These are phyloP conservation scores for Parazoanthus darwini DNA, from an alignment of 92 coral and sea anemone species.

Conservation along the genomic window DNA sequence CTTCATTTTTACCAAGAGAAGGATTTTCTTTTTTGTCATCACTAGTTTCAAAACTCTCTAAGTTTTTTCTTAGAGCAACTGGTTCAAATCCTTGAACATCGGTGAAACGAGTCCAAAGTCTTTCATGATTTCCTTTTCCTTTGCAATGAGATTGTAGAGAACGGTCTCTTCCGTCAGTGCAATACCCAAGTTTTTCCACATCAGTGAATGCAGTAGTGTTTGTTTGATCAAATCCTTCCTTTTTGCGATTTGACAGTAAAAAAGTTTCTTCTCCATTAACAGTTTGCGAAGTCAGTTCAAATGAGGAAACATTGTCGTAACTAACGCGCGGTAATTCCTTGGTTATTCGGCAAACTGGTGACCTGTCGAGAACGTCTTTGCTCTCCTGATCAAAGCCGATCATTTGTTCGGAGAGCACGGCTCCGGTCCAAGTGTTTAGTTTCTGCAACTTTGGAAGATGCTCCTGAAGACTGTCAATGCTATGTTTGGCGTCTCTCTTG, in stretches of 20 bases:
- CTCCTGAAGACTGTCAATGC: conserved; percentile 14
- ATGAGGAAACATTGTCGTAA: not conserved
- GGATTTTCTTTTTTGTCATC: not conserved
- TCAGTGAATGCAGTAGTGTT: not conserved
- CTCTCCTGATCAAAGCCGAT: conserved; percentile 25
- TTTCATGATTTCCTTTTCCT: not conserved
- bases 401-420: conserved; percentile 8
- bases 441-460: conserved; percentile 26
- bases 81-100: not conserved
- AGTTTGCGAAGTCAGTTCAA: not conserved
- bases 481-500: not conserved
- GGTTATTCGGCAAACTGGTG: not conserved
- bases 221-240: not conserved
- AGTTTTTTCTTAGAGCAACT: not conserved
- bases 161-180: not conserved
- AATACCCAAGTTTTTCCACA: not conserved
- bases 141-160: not conserved
- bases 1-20: not conserved
- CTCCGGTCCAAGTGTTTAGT: conserved; percentile 35
- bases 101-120: not conserved
- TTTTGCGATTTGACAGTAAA: too few species aligned
- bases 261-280: not conserved
- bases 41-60: not conserved
- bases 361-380: not conserved
- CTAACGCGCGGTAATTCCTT: not conserved